phyloP scores from a whole-genome alignment of 2,888 invertebrate genomes.

The Peribatodes rhomboidaria region DNA sequence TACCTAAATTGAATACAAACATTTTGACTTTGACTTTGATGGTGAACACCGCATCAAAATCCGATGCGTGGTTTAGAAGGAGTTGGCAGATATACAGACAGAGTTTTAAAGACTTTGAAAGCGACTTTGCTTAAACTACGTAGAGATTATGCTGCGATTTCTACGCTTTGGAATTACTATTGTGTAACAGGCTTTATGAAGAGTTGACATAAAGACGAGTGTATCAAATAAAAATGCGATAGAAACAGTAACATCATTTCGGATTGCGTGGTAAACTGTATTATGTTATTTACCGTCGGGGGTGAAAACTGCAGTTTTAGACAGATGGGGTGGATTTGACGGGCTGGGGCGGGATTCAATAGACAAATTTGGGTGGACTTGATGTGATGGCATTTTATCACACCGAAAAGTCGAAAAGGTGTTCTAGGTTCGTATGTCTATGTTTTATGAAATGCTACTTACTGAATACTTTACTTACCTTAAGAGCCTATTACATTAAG shows the following conservation, averaged over 20 bases:
- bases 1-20: no score
- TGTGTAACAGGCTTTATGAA: not conserved
- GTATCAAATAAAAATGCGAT: slow-evolving; percentile 32
- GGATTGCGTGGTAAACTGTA: slow-evolving; percentile 53
- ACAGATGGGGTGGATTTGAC: slow-evolving; percentile 55
- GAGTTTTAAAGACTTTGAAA: no score
- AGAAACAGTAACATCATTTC: slow-evolving; percentile 43
- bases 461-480: no score
- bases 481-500: no score
- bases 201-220: slow-evolving; percentile 18
- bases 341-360: slow-evolving; percentile 58
- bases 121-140: no score
- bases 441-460: no score
- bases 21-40: no score
- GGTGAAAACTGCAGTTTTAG: slow-evolving; percentile 57
- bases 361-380: slow-evolving; percentile 65
- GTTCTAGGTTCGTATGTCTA: not conserved
- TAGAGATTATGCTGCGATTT: no score
- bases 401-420: slow-evolving; percentile 46
- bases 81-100: no score
- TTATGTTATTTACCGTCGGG: slow-evolving; percentile 51
- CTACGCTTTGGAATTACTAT: not conserved
- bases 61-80: no score
- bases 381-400: slow-evolving; percentile 46
- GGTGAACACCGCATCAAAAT: no score